phyloP scores from a whole-genome alignment of 2,888 invertebrate species.

The Criorhina ranunculi region DNA sequence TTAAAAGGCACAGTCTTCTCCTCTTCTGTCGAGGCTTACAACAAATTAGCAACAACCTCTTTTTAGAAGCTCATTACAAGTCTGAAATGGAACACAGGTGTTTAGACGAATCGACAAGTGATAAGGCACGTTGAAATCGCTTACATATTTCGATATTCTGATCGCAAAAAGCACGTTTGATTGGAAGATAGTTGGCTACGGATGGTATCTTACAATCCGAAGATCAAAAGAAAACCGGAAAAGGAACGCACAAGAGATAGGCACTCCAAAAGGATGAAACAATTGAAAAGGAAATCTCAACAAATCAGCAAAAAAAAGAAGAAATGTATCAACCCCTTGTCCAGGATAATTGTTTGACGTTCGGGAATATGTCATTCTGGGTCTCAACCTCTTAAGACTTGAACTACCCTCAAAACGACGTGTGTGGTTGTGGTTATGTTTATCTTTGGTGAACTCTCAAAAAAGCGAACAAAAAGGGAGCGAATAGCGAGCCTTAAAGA shows the following conservation, averaged over 20 bases:
- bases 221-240: constrained; percentile 56
- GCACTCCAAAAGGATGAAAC: constrained; percentile 10
- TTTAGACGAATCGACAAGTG: too few relatives aligned
- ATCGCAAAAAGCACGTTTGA: background rate
- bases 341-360: constrained; percentile 39
- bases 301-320: constrained; percentile 40
- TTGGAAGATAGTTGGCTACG: background rate
- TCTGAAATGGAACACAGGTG: too few relatives aligned
- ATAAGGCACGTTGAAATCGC: too few relatives aligned
- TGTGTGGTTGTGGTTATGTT: constrained; percentile 61
- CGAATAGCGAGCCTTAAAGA: constrained; percentile 43
- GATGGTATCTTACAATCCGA: background rate
- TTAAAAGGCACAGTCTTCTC: too few relatives aligned
- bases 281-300: constrained; percentile 50
- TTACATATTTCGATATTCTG: too few relatives aligned
- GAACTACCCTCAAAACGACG: constrained; percentile 23
- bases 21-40: too few relatives aligned
- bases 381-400: background rate
- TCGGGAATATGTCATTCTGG: constrained; percentile 16
- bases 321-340: constrained; percentile 44
- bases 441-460: constrained; percentile 20
- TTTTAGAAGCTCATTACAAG: too few relatives aligned
- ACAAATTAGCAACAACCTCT: too few relatives aligned
- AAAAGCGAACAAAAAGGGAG: constrained; percentile 23
- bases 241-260: constrained; percentile 47